Conservation (phyloP, 2,888 invertebrate genomes). For the Caenorhabditis sp. region DNA sequence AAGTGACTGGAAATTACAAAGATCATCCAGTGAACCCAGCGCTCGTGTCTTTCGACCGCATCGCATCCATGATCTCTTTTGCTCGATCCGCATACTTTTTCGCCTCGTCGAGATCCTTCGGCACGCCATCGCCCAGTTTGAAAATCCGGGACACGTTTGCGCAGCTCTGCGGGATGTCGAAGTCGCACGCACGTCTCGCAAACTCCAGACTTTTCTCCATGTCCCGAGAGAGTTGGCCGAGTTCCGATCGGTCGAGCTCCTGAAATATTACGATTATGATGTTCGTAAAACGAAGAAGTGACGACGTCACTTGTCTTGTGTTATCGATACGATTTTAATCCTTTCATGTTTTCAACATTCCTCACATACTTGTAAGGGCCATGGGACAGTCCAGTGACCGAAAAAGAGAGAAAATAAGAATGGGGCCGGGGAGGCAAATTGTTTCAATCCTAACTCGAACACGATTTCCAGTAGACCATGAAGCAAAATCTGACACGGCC, state of each 20-base stretch:
- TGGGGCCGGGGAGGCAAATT: too few relatives aligned
- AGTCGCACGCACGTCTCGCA: slow-evolving; percentile 88
- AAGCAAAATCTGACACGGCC: too few relatives aligned
- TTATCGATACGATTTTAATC: slow-evolving; percentile 18
- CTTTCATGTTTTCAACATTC: slow-evolving; percentile 34
- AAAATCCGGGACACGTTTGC: slow-evolving; percentile 86
- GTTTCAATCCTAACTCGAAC: too few relatives aligned
- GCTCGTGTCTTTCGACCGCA: slow-evolving; percentile 58
- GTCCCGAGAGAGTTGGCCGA: slow-evolving; percentile 68
- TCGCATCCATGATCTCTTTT: slow-evolving; percentile 65
- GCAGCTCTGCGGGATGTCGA: slow-evolving; percentile 90
- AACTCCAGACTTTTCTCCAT: slow-evolving; percentile 86
- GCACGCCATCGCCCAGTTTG: slow-evolving; percentile 76
- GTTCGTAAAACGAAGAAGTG: too few relatives aligned
- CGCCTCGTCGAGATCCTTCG: slow-evolving; percentile 70
- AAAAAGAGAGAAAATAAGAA: background rate
- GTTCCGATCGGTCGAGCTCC: slow-evolving; percentile 62
- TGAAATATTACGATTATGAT: too few relatives aligned
- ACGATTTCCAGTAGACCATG: too few relatives aligned
- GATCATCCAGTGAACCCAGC: slow-evolving; percentile 66
- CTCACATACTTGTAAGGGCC: slow-evolving; percentile 21
- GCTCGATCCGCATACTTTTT: slow-evolving; percentile 70
- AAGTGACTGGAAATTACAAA: background rate
- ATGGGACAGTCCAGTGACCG: background rate
- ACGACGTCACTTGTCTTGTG: slow-evolving; percentile 18